Base-by-base conservation (phyloP, 2,888 invertebrate species). In the Hartigia nigra region DNA sequence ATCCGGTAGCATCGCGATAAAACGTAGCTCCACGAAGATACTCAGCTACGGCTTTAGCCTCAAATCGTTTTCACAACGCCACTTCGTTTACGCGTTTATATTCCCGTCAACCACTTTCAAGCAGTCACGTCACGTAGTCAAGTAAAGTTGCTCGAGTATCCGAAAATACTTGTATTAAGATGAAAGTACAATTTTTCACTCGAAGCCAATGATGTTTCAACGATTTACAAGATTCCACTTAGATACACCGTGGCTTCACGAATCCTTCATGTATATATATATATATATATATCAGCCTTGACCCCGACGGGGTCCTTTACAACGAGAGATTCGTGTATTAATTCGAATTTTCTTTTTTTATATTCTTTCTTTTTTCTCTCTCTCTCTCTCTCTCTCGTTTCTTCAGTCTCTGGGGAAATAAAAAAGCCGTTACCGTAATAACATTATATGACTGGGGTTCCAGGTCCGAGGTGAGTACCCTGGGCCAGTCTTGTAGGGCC, bases 1-100 rank as follows among this genome's bases (percentile, higher is more conserved):
- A 86, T 86, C 83, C 2, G 86, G 77, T 84, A 83, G 75, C 86
- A 87, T 88, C 87, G 83, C 76, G 86, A 86, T 87, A 86, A 86
- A 81, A 78, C 75, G 69, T 74, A 55, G 31, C 32, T 3, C 31
- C 1, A 2, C 72, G 12, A 23, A 9, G 72, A 72, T 31, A 12
- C 34, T 3, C 5, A 9, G 9, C 23, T 23, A 23, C 9, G 39
- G 23, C 1, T 39, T 23, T 23, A 23, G 23, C 55, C 23, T 55
- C 2, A 9, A 55, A 55, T 5, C 2, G 55, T 55, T 55, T 55
- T 9, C 55, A 55, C 14, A 14, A 14, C 1, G 39, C 14, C 23
- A 55, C 55, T 55, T 55, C 9, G 37, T 12, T 37, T 12, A 12
- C 37, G 37, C 37, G 9, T 55, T 55, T 23, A 55, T 23, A 9